Evolutionary conservation across 1,140 invertebrate species (phyloP), one percentile per base, ranked within the genome.

Genomic region (Drosophila guanche): DNA sequence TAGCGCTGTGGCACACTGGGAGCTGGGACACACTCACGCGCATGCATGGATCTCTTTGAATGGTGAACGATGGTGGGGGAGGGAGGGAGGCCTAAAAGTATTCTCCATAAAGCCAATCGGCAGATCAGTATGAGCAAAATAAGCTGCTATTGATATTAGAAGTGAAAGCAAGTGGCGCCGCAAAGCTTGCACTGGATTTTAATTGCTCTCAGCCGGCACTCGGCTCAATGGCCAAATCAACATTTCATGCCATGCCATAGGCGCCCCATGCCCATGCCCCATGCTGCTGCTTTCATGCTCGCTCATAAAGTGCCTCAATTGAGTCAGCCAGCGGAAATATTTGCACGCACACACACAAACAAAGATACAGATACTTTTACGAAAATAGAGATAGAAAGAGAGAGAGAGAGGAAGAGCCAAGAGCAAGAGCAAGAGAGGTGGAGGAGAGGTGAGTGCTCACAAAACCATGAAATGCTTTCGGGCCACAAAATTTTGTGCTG

Each of bases 391-490:
- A 14, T 5, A 6, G 25, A 5, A 5, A 27, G 25, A 27, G 25
- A 27, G 25, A 5, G 25, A 5, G 5, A 27, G 5, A 27, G 25
- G 0, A 5, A 25, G 25, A 25, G 25, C 4, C 0, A 27, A 6
- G 25, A 25, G 3, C 4, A 1, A 10, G 33, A 29, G 2, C 2
- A 8, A 33, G 29, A 33, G 29, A 3, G 8, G 25, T 27, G 5
- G 8, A 33, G 29, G 5, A 29, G 12, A 51, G 29, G 63, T 46
- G 50, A 55, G 41, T 68, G 65, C 48, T 37, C 46, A 65, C 63
- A 46, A 65, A 37, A 67, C 63, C 60, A 37, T 67, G 60, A 66
- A 66, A 68, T 68, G 65, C 61, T 68, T 33, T 55, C 47, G 50
- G 20, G n/a, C 58, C 61, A 16, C 29, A 56, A 65, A 68, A 42